A percentile compares a stretch with the other conserved stretches of the same genome.
Evolutionary conservation across 1,140 invertebrate species (phyloP).

Genomic region (Papilio dardanus): DNA sequence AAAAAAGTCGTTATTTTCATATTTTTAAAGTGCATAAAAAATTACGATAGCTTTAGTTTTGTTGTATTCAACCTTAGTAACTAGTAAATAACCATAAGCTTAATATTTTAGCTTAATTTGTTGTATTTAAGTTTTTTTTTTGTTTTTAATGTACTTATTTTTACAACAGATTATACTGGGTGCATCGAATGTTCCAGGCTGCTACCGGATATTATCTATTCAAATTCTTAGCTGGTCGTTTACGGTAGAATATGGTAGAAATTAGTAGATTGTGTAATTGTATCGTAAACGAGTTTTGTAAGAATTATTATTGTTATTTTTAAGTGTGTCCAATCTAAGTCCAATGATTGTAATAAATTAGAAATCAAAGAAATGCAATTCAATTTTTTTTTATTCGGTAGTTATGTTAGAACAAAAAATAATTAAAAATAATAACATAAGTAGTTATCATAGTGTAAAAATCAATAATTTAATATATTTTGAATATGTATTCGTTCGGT

Average conservation of each 20-base stretch:
- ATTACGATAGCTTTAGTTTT: too few species aligned
- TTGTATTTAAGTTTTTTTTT: too few species aligned
- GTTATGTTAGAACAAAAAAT: too few species aligned
- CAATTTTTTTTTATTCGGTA: not conserved
- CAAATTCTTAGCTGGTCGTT: conserved; percentile 60
- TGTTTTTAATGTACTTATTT: conserved; percentile 39
- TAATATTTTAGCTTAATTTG: too few species aligned
- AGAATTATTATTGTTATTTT: conserved; percentile 24
- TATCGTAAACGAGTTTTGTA: not conserved
- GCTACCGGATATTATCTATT: conserved; percentile 75
- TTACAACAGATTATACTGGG: conserved; percentile 74
- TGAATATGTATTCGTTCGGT: too few species aligned
- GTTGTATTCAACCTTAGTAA: too few species aligned
- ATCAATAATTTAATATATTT: too few species aligned
- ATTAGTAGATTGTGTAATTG: not conserved
- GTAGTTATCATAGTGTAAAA: too few species aligned
- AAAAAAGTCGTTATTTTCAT: too few species aligned
- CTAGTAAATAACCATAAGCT: too few species aligned
- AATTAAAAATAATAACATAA: too few species aligned
- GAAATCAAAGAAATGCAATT: not conserved
- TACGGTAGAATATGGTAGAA: conserved; percentile 55
- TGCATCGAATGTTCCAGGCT: conserved; percentile 72
- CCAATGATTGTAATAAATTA: not conserved
- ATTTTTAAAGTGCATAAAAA: too few species aligned
- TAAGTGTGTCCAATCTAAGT: conserved; percentile 9